Evolutionary conservation across 64 coral and sea anemone species (phyloP), one percentile per base, ranked within the genome.

Genomic region (Platygyra sinensis): DNA sequence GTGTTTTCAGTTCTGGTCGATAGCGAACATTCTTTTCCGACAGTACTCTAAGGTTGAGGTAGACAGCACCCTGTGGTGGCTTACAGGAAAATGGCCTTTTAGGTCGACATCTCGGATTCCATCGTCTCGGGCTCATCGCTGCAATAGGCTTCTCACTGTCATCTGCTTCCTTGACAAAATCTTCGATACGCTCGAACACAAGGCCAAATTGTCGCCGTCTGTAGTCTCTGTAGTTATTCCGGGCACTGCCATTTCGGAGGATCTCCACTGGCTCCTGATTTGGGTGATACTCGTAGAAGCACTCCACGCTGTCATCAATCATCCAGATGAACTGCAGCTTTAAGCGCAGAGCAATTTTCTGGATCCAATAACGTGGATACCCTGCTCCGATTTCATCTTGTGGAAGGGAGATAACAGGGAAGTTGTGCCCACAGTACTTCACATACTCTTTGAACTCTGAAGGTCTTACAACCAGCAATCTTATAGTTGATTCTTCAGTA

Each of bases 291-390:
- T 89, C 88, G 51, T 72, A 80, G 59, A 87, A 87, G 27, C 73
- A 60, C 31, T 74, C 55, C 0, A 87, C 85, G 30, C 73, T 74
- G 22, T 89, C 64, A 72, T 89, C 88, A 80, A 80, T 89, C 88
- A 89, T 89, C 88, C 88, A 89, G 11, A 80, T 89, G 52, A 80
- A 89, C 12, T 72, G 13, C 4, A 80, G 49, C 10, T 54, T 30
- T 39, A 89, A 69, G 13, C 75, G 51, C 4, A 54, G 18, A 27
- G 88, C 88, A 80, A 89, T 80, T 71, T 89, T 89, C 51, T 57
- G 76, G 17, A 89, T 89, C 76, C 88, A 89, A 16, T 30, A 73
- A 38, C 76, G 38, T 0, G 88, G 14, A 30, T 89, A 89, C 0
- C 88, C 77, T 1, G 30, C 39, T 5, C 88, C 77, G 5, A 73